A percentile compares a stretch with the other conserved stretches of the same genome.
phyloP scores from a whole-genome alignment of 2,797 vertebrate species.

The Echeneis naucrates region DNA sequence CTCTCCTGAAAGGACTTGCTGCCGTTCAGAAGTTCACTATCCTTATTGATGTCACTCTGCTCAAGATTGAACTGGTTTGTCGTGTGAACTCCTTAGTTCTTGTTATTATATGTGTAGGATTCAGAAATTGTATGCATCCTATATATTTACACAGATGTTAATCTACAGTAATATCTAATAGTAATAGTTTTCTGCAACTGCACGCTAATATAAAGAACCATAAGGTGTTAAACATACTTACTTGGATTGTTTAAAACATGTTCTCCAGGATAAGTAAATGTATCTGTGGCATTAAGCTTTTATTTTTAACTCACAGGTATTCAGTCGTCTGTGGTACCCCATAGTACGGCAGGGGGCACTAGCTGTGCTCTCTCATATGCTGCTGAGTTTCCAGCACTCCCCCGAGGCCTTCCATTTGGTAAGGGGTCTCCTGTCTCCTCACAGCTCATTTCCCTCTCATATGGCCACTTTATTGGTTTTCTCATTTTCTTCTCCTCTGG shows the following conservation, averaged over 20 bases:
- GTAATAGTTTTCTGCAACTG: background rate
- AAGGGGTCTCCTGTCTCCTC: slow-evolving; percentile 72
- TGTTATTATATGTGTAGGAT: background rate
- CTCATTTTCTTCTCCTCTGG: slow-evolving; percentile 60
- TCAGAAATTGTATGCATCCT: background rate
- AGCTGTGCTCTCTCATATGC: slow-evolving; percentile 96
- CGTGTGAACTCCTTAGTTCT: slow-evolving; percentile 18
- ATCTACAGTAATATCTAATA: slow-evolving; percentile 1
- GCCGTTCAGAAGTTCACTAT: slow-evolving; percentile 99
- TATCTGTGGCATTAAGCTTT: background rate
- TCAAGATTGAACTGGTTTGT: slow-evolving; percentile 97
- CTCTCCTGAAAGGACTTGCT: slow-evolving; percentile 95
- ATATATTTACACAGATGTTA: slow-evolving; percentile 7
- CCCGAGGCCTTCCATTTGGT: slow-evolving; percentile 99
- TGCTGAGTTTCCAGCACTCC: slow-evolving; percentile 99
- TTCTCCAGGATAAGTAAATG: background rate
- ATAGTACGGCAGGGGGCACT: slow-evolving; percentile 96
- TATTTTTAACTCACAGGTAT: slow-evolving; percentile 85
- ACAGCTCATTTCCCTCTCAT: slow-evolving; percentile 66
- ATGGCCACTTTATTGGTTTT: slow-evolving; percentile 58
- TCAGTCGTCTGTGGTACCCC: slow-evolving; percentile 97
- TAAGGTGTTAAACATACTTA: background rate
- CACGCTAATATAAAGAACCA: background rate
- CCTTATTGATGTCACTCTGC: slow-evolving; percentile 97
- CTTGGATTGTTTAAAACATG: background rate